Evolutionary conservation across 2,797 vertebrate species (phyloP), one percentile per base, ranked within the genome.

Genomic region (Hypotaenidia philippensis): DNA sequence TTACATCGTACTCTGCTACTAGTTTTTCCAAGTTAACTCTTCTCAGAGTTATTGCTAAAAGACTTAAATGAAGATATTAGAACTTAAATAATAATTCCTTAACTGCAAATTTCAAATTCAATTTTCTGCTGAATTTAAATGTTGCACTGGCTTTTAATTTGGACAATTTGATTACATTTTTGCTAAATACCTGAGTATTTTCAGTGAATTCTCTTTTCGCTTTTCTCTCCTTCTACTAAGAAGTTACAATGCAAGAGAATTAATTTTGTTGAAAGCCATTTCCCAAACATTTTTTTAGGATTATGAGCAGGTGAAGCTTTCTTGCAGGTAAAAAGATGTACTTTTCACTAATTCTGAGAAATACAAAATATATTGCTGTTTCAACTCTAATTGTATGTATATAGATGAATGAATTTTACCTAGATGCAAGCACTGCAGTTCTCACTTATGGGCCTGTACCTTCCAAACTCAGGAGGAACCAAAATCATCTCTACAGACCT

Each of bases 81-180:
- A 83, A 80, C 12, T 52, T 70, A 84, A 74, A 9, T 27, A 76
- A n/a, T 2, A 17, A 12, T 69, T 13, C 0, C 19, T 72, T 18
- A 44, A 32, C 40, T 66, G 15, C 9, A 63, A 40, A 11, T 40
- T 68, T 77, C 85, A 45, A 27, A 47, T 36, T 50, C 4, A 38
- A 22, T 82, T 79, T 84, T 76, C 38, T 84, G 20, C 22, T 79
- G 44, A 84, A 76, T 87, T 47, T 76, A 53, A 68, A 60, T 61
- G 25, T 65, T 81, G 10, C 5, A 61, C 15, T 66, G 60, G 8
- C 6, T 93, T 91, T 89, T 70, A 80, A 56, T 91, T 85, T 84
- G 13, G 38, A 57, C 57, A 61, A 64, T 81, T 94, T 80, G 19
- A n/a, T 76, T 10, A 80, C 80, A 40, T 93, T 83, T 89, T 5